Evolutionary conservation across 2,888 invertebrate genomes (phyloP), one percentile per base, ranked within the genome.

Genomic region (Tridacna crocea): DNA sequence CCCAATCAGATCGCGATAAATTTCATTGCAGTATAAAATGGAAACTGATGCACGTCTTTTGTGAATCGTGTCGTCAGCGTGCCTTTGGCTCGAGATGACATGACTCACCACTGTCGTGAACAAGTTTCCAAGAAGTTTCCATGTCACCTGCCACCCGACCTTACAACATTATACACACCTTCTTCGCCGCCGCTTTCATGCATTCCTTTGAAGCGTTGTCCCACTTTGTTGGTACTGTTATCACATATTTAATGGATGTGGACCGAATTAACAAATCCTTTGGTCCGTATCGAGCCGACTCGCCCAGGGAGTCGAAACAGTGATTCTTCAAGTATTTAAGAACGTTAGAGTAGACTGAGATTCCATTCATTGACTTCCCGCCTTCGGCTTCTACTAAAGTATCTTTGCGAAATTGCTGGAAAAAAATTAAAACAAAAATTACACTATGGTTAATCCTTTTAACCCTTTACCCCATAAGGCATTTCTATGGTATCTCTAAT

Each of bases 221-320:
- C 87, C 87, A 87, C 46, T 81, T 84, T 0, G 84, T 84, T n/a
- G 87, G 87, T 19, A 87, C 87, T 8, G 83, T 82, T 12, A 87
- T 66, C 26, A 87, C 81, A 70, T 84, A 84, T 46, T 63, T 63
- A 1, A 83, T 65, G 10, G 70, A 55, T 61, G 58, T 72, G 10
- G 72, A 73, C 22, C 77, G 80, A 12, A 76, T 46, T 13, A 70
- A 26, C 22, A 70, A 22, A n/a, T 87, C 87, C 17, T 68, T 65
- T 0, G 76, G 61, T 0, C 80, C 80, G 65, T 84, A 87, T 17
- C 75, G 61, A 12, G 76, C 83, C 48, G 77, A 79, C 12, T 84
- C 87, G n/a, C 81, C 84, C 15, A 87, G 36, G 12, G 80, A 51
- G 4, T 47, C 72, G 10, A 83, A 58, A 36, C 82, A 79, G 17